Percentiles rank a stretch among this genome's conserved stretches.
Conservation (phyloP, 1,140 invertebrate species). For the Philotrypesis tridentata region DNA sequence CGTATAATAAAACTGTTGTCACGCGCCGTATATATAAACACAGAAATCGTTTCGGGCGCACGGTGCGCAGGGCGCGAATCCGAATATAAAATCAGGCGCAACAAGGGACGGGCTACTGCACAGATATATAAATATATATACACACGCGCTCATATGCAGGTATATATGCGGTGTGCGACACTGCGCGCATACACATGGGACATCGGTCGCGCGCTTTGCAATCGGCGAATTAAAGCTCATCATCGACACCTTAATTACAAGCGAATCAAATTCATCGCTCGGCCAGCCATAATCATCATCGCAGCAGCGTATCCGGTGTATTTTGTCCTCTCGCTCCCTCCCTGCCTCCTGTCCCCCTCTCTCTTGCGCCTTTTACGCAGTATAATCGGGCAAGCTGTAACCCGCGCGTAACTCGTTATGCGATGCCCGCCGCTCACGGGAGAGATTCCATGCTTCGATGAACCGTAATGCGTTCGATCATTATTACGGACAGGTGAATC, state of each 20-base stretch:
- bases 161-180: too few relatives aligned
- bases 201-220: background rate
- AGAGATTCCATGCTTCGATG: constrained; percentile 15
- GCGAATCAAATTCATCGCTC: constrained; percentile 42
- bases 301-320: background rate
- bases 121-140: too few relatives aligned
- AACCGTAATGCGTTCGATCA: constrained; percentile 30
- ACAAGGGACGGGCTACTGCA: background rate
- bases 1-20: background rate
- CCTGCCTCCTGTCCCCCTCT: background rate
- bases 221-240: constrained; percentile 46
- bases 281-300: constrained; percentile 17
- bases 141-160: too few relatives aligned
- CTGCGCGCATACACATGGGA: background rate
- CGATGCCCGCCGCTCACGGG: background rate
- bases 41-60: background rate
- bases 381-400: constrained; percentile 12
- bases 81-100: background rate
- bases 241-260: constrained; percentile 50
- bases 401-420: background rate
- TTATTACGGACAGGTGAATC: constrained; percentile 22
- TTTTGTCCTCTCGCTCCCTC: background rate
- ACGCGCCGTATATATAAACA: background rate
- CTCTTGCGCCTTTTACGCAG: constrained; percentile 26
- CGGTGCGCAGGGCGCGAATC: background rate